Evolutionary conservation across 2,797 vertebrate genomes (phyloP).

Genomic region (Cuniculus paca): DNA sequence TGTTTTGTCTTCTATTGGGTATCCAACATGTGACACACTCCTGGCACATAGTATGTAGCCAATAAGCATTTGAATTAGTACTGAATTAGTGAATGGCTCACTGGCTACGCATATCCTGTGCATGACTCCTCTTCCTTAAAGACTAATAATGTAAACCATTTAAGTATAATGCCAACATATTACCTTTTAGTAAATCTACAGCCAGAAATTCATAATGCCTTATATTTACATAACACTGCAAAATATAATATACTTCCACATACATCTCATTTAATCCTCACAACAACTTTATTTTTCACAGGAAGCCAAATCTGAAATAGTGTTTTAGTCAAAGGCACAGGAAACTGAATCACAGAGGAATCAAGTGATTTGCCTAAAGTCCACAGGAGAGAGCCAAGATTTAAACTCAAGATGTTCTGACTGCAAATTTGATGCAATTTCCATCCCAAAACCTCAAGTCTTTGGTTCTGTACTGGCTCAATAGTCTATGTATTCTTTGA

Average conservation of each 20-base stretch:
- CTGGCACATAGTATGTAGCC: not conserved
- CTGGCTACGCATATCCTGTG: not conserved
- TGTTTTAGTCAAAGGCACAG: conserved; percentile 8
- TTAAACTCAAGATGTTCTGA: conserved; percentile 40
- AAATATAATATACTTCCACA: not conserved
- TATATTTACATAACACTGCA: not conserved
- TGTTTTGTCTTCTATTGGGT: not conserved
- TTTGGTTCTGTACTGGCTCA: not conserved
- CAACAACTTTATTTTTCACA: conserved; percentile 23
- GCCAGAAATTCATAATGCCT: not conserved
- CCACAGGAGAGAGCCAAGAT: not conserved
- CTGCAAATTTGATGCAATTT: not conserved
- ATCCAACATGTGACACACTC: not conserved
- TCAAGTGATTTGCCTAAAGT: not conserved
- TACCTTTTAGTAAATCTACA: not conserved
- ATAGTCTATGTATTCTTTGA: not conserved
- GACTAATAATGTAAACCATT: not conserved
- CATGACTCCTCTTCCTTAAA: not conserved
- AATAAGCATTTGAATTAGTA: not conserved
- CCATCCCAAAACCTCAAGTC: not conserved
- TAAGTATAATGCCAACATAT: not conserved
- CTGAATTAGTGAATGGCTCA: not conserved
- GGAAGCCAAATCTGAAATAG: not conserved
- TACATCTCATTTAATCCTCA: conserved; percentile 3
- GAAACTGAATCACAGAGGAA: not conserved